Base-by-base conservation (phyloP, 2,113 vertebrate genomes). In the Oplegnathus fasciatus region DNA sequence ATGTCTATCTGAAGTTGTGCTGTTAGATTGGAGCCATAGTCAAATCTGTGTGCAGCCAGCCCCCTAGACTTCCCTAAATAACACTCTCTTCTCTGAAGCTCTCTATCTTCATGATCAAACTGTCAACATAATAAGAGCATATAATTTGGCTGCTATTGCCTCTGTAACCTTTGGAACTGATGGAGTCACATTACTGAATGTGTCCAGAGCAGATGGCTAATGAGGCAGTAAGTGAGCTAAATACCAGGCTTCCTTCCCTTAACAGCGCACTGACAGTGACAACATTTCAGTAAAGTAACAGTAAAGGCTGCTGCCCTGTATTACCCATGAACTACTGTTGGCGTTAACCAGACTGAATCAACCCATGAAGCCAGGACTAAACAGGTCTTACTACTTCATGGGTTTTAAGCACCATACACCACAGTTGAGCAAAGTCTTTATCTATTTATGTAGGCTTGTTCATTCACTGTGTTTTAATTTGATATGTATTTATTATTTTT, bases 211-310 rank as follows among this genome's bases (percentile, higher is more conserved):
- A 84, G 77, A 48, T 82, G 70, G 69, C 75, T 55, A 80, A 84
- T 86, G 72, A 86, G 80, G 82, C 80, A 71, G 22, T 83, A 58
- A 80, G 64, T 61, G 44, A 78, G 75, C 40, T 67, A 68, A 87
- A 83, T 77, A 72, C 67, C 69, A 84, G 68, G n/a, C 77, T 64
- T 22, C 52, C 82, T 62, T 86, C 57, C 46, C 68, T 64, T 32
- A 40, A 34, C 52, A 66, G 69, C 40, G 2, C 34, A 64, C 54
- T 40, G 14, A 42, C 71, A 73, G 20, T 44, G 61, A 65, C 60
- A 80, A 32, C 55, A 18, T 79, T 82, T 72, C 78, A 62, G 0
- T 50, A 70, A 73, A 55, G 54, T 86, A 69, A 81, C 32, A 81
- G 28, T 70, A 54, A 57, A 72, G 15, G 71, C 71, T 37, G 22